A percentile compares a stretch with the other conserved stretches of the same genome.
These are phyloP conservation scores for Araneus ventricosus DNA, from an alignment of 1,140 invertebrate species.

Conservation along the genomic window DNA sequence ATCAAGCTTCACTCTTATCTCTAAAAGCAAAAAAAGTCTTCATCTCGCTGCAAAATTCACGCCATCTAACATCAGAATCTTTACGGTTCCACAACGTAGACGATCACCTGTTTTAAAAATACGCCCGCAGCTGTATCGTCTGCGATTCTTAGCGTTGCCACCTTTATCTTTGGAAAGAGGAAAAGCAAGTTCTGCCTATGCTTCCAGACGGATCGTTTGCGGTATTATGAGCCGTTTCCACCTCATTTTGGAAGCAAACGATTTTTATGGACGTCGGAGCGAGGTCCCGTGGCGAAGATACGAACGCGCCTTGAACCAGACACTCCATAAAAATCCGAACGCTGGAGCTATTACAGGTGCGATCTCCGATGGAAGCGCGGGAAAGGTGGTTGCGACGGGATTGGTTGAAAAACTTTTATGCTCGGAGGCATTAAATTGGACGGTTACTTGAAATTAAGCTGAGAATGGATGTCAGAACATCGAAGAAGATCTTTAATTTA, in stretches of 20 bases:
- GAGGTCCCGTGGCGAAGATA: slow-evolving; percentile 39
- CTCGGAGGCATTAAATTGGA: neutral
- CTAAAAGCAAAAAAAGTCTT: neutral
- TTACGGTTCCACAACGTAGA: neutral
- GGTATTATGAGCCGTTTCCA: slow-evolving; percentile 20
- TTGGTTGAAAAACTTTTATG: neutral
- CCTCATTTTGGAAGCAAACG: slow-evolving; percentile 14
- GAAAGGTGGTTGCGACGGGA: neutral
- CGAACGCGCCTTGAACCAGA: neutral
- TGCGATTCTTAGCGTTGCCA: neutral
- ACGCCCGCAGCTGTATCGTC: slow-evolving; percentile 4
- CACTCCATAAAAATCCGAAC: slow-evolving; percentile 38
- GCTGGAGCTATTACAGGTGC: slow-evolving; percentile 19
- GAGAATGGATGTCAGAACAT: too few relatives aligned
- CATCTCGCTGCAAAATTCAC: neutral
- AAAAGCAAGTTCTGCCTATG: neutral
- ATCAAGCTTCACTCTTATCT: neutral
- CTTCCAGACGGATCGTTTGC: slow-evolving; percentile 7
- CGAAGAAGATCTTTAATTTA: too few relatives aligned
- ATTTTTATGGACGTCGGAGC: slow-evolving; percentile 24
- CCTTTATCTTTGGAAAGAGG: slow-evolving; percentile 11
- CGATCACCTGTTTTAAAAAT: slow-evolving; percentile 31
- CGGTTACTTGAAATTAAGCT: neutral
- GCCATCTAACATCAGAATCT: neutral
- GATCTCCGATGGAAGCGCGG: neutral